Conservation (phyloP, 2,797 vertebrate species). For the Diglossa cyanea region DNA sequence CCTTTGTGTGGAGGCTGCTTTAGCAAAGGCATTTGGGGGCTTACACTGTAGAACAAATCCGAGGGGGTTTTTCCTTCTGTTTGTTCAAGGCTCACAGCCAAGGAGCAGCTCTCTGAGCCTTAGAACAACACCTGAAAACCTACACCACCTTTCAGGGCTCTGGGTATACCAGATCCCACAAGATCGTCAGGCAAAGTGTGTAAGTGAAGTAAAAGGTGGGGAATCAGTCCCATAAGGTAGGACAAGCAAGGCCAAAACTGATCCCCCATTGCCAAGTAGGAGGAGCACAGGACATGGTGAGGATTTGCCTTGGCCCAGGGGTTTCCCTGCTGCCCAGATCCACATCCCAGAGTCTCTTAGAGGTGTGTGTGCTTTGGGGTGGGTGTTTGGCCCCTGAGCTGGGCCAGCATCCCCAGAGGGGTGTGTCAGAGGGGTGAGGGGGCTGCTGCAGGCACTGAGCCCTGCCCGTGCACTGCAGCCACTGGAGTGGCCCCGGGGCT, state of each 20-base stretch:
- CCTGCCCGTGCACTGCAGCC: background rate
- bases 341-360: background rate
- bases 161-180: background rate
- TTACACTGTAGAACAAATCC: background rate
- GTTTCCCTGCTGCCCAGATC: background rate
- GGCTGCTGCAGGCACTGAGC: background rate
- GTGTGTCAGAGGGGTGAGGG: background rate
- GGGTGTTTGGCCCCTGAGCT: background rate
- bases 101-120: background rate
- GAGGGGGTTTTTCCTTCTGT: background rate
- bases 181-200: background rate
- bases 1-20: background rate
- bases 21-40: background rate
- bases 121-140: background rate
- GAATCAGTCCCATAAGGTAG: background rate
- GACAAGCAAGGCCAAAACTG: background rate
- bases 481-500: background rate
- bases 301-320: background rate
- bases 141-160: background rate
- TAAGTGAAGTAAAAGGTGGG: background rate
- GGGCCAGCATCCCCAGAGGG: background rate
- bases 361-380: background rate
- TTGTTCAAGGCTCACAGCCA: background rate
- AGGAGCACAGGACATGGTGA: background rate
- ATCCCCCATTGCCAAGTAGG: accelerated